Evolutionary conservation across 2,113 vertebrate genomes (phyloP).

Genomic region (Chloebia gouldiae): DNA sequence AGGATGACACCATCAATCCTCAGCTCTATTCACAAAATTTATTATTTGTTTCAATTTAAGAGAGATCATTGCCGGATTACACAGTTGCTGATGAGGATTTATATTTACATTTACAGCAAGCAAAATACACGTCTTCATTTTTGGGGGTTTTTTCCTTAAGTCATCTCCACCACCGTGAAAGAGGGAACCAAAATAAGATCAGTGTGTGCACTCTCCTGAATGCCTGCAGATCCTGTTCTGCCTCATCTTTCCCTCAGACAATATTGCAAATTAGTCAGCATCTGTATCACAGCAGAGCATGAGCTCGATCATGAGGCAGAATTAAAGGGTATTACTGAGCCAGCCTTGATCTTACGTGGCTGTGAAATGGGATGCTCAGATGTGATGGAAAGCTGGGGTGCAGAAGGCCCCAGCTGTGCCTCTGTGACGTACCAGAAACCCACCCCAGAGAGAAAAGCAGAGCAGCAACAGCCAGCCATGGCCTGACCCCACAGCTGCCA

Average conservation of each 20-base stretch:
- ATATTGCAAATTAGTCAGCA: slow-evolving; percentile 45
- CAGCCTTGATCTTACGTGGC: neutral
- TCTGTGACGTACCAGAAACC: neutral
- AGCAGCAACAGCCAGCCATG: accelerated
- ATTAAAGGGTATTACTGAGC: slow-evolving; percentile 12
- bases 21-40: slow-evolving; percentile 19
- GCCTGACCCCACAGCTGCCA: neutral
- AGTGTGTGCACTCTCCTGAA: neutral
- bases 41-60: slow-evolving; percentile 44
- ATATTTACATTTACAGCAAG: slow-evolving; percentile 52
- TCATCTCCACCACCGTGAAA: neutral
- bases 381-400: neutral
- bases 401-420: neutral
- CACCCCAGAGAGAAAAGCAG: neutral
- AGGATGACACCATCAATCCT: slow-evolving; percentile 54
- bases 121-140: neutral
- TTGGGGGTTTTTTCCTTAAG: neutral
- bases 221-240: neutral
- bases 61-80: slow-evolving; percentile 30
- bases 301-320: neutral
- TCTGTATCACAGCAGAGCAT: neutral
- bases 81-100: slow-evolving; percentile 48
- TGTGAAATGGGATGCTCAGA: neutral
- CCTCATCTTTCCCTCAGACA: neutral
- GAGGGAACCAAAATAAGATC: neutral